Conservation (phyloP, 1,140 invertebrate species). For the Drosophila athabasca region DNA sequence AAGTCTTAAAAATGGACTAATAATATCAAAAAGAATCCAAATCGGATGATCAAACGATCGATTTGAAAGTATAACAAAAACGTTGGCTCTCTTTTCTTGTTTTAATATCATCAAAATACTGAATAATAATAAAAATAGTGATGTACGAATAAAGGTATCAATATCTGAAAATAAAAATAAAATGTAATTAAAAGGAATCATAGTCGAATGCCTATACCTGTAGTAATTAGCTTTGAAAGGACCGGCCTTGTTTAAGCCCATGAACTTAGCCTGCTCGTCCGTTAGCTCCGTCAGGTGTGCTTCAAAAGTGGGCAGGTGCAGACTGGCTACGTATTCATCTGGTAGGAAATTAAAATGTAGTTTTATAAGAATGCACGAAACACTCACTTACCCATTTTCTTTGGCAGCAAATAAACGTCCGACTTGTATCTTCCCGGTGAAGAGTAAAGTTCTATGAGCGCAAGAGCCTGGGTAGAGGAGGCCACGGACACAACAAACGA, state of each 20-base stretch:
- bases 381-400: constrained; percentile 94
- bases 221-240: constrained; percentile 99
- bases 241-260: constrained; percentile 98
- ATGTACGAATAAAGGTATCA: constrained; percentile 17
- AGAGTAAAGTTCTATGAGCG: constrained; percentile 97
- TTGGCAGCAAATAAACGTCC: constrained; percentile 98
- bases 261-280: constrained; percentile 98
- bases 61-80: too few species aligned
- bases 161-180: constrained; percentile 36
- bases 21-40: too few species aligned
- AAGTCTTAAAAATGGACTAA: too few species aligned
- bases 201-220: constrained; percentile 85
- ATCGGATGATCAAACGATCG: too few species aligned
- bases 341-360: not conserved
- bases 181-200: not conserved
- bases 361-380: too few species aligned
- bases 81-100: too few species aligned
- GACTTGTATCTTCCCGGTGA: constrained; percentile 96
- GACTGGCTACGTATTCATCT: constrained; percentile 82
- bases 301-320: constrained; percentile 98
- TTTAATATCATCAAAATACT: constrained; percentile 19
- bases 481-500: constrained; percentile 99
- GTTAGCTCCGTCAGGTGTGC: constrained; percentile 97
- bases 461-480: constrained; percentile 96
- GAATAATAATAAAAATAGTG: constrained; percentile 10